phyloP scores from a whole-genome alignment of 2,113 vertebrate species.

The Menura novaehollandiae region DNA sequence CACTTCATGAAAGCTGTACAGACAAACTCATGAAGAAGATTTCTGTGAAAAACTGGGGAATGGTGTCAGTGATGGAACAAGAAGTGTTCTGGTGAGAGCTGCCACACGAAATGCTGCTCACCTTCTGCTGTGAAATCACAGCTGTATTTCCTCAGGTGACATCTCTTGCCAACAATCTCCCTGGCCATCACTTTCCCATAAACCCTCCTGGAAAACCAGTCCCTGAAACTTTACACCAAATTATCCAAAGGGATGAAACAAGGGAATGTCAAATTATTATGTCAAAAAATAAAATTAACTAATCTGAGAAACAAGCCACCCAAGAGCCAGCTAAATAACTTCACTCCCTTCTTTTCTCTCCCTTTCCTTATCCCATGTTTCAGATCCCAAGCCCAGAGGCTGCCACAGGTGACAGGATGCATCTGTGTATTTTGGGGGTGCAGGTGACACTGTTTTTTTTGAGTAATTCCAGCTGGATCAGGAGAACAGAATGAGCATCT shows the following conservation, averaged over 20 bases:
- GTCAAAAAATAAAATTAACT: neutral
- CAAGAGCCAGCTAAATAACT: neutral
- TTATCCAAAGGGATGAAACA: neutral
- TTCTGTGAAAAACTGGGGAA: neutral
- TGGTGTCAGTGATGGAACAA: neutral
- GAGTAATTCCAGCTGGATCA: neutral
- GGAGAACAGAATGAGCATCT: neutral
- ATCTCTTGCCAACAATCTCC: neutral
- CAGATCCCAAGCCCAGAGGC: neutral
- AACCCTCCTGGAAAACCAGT: neutral
- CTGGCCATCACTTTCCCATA: neutral
- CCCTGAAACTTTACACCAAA: neutral
- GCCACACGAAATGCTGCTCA: neutral
- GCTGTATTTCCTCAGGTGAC: neutral
- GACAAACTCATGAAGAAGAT: neutral
- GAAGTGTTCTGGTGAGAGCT: neutral
- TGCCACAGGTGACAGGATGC: neutral
- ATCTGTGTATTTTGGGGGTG: neutral
- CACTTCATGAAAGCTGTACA: neutral
- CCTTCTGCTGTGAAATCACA: neutral
- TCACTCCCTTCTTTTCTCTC: neutral
- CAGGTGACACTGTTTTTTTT: neutral
- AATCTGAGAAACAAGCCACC: neutral
- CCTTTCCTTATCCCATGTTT: neutral
- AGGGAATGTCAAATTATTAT: neutral